These are phyloP conservation scores for Megaustenia siamemsis DNA, from an alignment of 2,888 invertebrate species.

Conservation along the genomic window DNA sequence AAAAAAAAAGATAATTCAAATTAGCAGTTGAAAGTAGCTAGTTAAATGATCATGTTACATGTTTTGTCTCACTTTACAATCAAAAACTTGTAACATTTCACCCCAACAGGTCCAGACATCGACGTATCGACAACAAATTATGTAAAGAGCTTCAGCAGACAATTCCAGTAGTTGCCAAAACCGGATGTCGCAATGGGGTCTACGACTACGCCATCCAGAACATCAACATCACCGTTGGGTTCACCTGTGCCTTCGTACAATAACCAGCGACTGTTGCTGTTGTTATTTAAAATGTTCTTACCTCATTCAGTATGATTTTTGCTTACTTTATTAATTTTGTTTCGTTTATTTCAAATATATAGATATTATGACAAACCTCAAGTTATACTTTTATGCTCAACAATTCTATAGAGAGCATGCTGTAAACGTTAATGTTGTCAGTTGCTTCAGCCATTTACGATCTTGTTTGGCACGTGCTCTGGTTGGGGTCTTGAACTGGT, in stretches of 20 bases:
- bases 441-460: no score
- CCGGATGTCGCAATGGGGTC: conserved; percentile 25
- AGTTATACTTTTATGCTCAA: no score
- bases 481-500: no score
- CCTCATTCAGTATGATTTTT: not conserved
- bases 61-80: not conserved
- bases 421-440: no score
- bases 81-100: not conserved
- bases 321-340: not conserved
- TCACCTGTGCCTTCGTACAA: conserved; percentile 20
- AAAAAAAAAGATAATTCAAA: no score
- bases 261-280: not conserved
- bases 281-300: not conserved
- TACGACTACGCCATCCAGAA: conserved; percentile 24
- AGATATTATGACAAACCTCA: no score
- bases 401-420: no score
- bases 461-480: no score
- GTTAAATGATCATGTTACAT: no score
- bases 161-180: conserved; percentile 31
- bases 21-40: no score
- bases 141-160: conserved; percentile 29
- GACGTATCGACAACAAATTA: not conserved
- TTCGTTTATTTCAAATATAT: no score
- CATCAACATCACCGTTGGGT: conserved; percentile 25
- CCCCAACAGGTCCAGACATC: conserved; percentile 9